Evolutionary conservation across 2,888 invertebrate genomes (phyloP).

Genomic region (Napeogenes inachia): DNA sequence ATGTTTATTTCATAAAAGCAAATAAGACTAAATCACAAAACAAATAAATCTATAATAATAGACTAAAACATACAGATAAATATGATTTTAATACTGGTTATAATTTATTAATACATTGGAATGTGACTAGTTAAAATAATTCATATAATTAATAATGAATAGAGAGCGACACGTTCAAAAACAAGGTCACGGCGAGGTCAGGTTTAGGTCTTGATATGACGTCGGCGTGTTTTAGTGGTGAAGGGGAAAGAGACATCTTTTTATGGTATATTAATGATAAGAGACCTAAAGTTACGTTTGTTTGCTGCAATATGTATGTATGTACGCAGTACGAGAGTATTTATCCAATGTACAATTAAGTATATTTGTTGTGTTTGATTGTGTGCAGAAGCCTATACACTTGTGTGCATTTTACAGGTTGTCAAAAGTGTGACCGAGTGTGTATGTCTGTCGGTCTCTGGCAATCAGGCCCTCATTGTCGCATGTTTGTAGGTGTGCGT

Average conservation of each 20-base stretch:
- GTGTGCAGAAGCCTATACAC: neutral
- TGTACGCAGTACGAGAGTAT: too few species aligned
- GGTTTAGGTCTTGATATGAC: too few species aligned
- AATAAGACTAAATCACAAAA: neutral
- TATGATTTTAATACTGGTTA: neutral
- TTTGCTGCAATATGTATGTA: neutral
- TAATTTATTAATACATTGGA: slow-evolving; percentile 12
- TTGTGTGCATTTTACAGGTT: too few species aligned
- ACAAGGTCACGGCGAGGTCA: too few species aligned
- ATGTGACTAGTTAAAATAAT: slow-evolving; percentile 10
- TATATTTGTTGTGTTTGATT: neutral
- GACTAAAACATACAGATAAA: neutral
- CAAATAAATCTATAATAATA: neutral
- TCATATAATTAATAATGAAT: too few species aligned
- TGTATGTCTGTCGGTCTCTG: neutral
- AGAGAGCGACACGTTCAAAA: neutral
- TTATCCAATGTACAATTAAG: too few species aligned
- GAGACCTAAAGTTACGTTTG: neutral
- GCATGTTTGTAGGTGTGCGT: neutral
- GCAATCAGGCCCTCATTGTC: neutral
- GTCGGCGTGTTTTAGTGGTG: too few species aligned
- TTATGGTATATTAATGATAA: too few species aligned
- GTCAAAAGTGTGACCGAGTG: neutral
- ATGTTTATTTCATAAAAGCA: neutral
- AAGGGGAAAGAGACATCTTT: too few species aligned